phyloP scores from a whole-genome alignment of 2,113 vertebrate species.

The Raja brachyura region DNA sequence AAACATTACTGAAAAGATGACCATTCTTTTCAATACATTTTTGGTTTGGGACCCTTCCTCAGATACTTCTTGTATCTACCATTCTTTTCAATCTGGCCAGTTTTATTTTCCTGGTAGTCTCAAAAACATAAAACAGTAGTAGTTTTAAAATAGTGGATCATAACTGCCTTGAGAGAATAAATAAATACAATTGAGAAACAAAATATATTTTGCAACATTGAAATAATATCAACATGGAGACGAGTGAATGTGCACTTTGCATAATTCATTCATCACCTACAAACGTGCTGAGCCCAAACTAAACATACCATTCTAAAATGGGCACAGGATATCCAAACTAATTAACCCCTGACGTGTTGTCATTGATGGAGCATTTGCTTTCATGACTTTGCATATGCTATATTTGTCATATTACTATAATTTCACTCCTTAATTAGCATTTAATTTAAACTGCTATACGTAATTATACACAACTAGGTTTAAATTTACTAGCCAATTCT shows the following conservation, averaged over 20 bases:
- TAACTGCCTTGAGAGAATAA: neutral
- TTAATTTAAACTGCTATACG: neutral
- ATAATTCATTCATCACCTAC: neutral
- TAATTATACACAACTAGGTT: neutral
- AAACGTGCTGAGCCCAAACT: neutral
- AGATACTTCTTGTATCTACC: no score
- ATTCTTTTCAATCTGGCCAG: neutral
- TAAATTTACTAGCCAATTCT: neutral
- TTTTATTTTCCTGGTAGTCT: neutral
- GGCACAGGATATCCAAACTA: neutral
- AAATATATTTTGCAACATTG: neutral
- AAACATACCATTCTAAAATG: neutral
- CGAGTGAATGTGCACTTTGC: neutral
- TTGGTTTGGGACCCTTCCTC: no score
- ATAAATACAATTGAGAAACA: neutral
- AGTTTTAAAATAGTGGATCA: neutral
- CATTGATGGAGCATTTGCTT: neutral
- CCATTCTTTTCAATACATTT: neutral
- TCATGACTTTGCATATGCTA: neutral
- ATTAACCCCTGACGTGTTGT: neutral
- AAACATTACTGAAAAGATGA: neutral
- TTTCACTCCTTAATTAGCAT: neutral
- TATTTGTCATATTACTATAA: neutral
- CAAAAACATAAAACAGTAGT: neutral
- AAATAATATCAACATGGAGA: neutral